phyloP scores from a whole-genome alignment of 2,113 vertebrate genomes.

The Aegypius monachus region DNA sequence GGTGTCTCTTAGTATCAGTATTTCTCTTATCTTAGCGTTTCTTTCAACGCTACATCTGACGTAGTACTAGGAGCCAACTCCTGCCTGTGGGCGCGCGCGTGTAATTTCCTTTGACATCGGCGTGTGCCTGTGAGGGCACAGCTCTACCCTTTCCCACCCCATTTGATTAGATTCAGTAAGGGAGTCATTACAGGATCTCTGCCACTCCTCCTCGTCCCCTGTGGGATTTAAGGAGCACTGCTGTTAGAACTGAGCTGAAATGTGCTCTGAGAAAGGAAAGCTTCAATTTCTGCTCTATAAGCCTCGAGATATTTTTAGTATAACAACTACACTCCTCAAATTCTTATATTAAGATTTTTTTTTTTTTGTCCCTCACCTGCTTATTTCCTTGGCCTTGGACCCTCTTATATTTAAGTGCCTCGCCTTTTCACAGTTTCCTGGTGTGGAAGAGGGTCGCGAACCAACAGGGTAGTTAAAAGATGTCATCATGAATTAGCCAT shows the following conservation, averaged over 20 bases:
- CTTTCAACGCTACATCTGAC: neutral
- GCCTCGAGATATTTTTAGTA: neutral
- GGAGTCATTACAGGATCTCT: neutral
- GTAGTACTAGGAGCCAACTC: neutral
- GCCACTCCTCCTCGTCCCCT: neutral
- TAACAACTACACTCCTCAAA: neutral
- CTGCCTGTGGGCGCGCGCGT: neutral
- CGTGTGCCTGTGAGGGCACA: neutral
- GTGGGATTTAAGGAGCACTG: neutral
- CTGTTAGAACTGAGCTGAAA: neutral
- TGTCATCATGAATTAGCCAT: neutral
- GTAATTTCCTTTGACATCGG: conserved; percentile 54
- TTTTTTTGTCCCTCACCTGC: neutral
- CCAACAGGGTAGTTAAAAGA: neutral
- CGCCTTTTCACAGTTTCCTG: neutral
- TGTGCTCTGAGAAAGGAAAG: neutral
- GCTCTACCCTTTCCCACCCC: conserved; percentile 20
- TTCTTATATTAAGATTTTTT: neutral
- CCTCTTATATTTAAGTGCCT: neutral
- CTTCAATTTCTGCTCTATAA: neutral
- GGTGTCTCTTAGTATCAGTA: neutral
- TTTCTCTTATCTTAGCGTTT: neutral
- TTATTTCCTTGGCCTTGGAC: neutral
- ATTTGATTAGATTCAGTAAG: neutral
- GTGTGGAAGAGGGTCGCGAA: neutral